Evolutionary conservation across 2,888 invertebrate species (phyloP).

Genomic region (Anthophora plumipes): DNA sequence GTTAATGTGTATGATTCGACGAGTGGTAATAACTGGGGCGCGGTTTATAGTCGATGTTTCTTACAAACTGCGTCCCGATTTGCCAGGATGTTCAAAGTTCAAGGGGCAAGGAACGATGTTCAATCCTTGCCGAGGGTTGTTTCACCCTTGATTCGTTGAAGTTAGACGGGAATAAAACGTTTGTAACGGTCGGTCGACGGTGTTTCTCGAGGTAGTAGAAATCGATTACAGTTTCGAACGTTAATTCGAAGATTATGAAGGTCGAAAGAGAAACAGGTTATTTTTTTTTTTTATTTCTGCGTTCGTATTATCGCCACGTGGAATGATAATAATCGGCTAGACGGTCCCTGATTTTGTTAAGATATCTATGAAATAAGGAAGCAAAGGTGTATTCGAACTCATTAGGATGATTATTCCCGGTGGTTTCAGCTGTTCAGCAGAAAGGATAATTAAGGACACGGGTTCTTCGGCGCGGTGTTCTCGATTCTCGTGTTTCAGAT

Average conservation of each 20-base stretch:
- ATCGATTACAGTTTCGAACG: neutral
- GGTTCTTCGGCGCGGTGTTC: conserved; percentile 26
- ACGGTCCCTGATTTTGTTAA: neutral
- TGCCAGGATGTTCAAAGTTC: neutral
- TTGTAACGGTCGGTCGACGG: neutral
- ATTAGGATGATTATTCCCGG: conserved; percentile 37
- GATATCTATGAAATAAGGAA: neutral
- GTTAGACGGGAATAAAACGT: neutral
- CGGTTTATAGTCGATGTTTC: neutral
- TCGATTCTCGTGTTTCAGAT: conserved; percentile 52
- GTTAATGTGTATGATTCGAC: neutral
- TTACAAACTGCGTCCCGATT: neutral
- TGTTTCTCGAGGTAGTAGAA: neutral
- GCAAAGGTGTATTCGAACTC: conserved; percentile 12
- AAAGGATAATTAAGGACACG: conserved; percentile 54
- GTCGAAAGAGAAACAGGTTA: neutral
- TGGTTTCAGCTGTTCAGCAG: conserved; percentile 12
- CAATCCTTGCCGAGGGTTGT: neutral
- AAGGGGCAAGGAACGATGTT: neutral
- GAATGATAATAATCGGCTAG: neutral
- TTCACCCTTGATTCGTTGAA: neutral
- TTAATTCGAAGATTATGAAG: neutral
- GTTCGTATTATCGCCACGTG: too few species aligned
- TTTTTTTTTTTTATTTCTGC: too few species aligned
- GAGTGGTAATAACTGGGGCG: neutral